phyloP scores from a whole-genome alignment of 2,797 vertebrate species.

The Ispidina lecontei region DNA sequence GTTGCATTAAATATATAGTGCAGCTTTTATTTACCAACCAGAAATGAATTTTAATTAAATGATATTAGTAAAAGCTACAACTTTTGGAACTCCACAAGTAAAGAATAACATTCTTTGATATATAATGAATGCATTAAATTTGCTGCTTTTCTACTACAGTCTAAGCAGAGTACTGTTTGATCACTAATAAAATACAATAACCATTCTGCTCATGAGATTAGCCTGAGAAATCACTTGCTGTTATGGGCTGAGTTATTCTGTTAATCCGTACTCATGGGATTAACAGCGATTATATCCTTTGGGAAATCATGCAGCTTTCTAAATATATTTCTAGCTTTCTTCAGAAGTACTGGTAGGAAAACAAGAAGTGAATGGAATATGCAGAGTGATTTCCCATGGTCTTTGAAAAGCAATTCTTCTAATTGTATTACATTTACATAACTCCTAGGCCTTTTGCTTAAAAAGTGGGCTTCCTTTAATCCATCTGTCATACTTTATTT shows the following conservation, averaged over 20 bases:
- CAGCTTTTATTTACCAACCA: background rate
- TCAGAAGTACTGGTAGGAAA: constrained; percentile 66
- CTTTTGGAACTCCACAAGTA: background rate
- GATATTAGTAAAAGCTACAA: background rate
- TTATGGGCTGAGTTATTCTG: constrained; percentile 11
- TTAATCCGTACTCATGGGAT: constrained; percentile 42
- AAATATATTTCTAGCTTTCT: constrained; percentile 69
- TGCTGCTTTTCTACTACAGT: background rate
- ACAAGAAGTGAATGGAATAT: constrained; percentile 48
- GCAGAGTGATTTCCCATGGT: constrained; percentile 71
- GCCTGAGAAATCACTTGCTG: background rate
- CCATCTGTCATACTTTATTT: constrained; percentile 67
- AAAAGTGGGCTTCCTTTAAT: constrained; percentile 33
- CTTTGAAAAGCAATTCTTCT: constrained; percentile 70
- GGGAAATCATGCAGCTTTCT: constrained; percentile 73
- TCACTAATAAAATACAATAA: constrained; percentile 49
- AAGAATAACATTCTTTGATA: constrained; percentile 2
- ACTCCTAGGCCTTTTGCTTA: constrained; percentile 34
- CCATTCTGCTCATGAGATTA: constrained; percentile 19
- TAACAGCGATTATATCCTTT: constrained; percentile 27
- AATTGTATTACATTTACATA: constrained; percentile 57
- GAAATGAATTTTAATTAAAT: constrained; percentile 14
- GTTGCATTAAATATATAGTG: background rate
- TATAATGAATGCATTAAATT: background rate
- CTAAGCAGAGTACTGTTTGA: background rate